A percentile compares a stretch with the other conserved stretches of the same genome.
phyloP scores from a whole-genome alignment of 1,140 invertebrate species.

The Caenorhabditis brenneri region DNA sequence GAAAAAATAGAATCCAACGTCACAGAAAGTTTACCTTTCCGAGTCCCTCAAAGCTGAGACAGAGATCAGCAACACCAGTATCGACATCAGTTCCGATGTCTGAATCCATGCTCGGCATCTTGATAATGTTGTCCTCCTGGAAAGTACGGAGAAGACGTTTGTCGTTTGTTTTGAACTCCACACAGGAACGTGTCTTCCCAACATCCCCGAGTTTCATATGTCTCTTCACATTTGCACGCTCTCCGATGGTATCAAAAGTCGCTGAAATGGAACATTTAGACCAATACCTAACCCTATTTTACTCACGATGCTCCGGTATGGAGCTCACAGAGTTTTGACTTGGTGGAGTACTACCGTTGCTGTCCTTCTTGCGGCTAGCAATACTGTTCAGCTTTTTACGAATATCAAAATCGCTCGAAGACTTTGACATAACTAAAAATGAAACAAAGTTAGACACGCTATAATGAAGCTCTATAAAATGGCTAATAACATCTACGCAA shows the following conservation, averaged over 20 bases:
- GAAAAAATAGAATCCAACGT: neutral
- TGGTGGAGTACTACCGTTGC: slow-evolving; percentile 26
- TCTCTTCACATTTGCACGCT: slow-evolving; percentile 36
- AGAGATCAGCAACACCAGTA: neutral
- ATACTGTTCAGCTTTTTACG: slow-evolving; percentile 39
- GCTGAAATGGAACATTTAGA: neutral
- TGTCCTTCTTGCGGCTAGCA: neutral
- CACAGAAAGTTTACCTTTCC: neutral
- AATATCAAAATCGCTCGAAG: slow-evolving; percentile 44
- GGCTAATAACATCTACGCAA: neutral
- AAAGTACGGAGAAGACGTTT: slow-evolving; percentile 43
- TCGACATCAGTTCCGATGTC: neutral
- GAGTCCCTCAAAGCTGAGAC: neutral
- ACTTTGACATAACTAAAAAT: slow-evolving; percentile 30
- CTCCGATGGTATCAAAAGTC: slow-evolving; percentile 37
- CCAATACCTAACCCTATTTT: no score
- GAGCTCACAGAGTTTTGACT: neutral
- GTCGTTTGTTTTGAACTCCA: slow-evolving; percentile 30
- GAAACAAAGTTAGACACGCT: neutral
- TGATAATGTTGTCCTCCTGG: slow-evolving; percentile 50
- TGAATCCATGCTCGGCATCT: slow-evolving; percentile 44
- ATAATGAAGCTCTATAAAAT: neutral
- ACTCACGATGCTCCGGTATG: slow-evolving; percentile 10
- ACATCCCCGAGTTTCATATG: slow-evolving; percentile 40
- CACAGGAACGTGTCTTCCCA: slow-evolving; percentile 45